These are phyloP conservation scores for Fulica atra DNA, from an alignment of 2,113 vertebrate species.

Conservation along the genomic window DNA sequence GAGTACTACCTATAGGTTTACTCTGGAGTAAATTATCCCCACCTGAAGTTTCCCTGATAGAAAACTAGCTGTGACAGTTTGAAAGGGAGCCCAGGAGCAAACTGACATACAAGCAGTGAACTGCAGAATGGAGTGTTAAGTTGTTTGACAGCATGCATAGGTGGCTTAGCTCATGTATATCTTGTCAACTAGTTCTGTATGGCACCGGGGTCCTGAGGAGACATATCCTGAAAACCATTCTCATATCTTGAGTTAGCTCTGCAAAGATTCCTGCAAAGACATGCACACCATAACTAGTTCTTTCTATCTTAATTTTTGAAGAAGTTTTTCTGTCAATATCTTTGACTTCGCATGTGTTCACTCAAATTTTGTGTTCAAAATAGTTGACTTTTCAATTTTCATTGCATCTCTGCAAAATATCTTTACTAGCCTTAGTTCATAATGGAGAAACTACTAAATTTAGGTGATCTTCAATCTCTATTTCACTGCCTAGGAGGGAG, in stretches of 20 bases:
- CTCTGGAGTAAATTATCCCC: background rate
- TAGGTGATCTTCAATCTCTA: background rate
- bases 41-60: background rate
- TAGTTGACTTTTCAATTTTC: background rate
- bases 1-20: background rate
- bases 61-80: slow-evolving; percentile 1
- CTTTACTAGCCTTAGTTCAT: background rate
- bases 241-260: background rate
- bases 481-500: background rate
- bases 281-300: accelerated
- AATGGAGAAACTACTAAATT: background rate
- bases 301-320: background rate
- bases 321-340: background rate
- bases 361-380: background rate
- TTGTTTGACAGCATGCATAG: slow-evolving; percentile 21
- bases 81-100: slow-evolving; percentile 26
- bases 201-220: background rate
- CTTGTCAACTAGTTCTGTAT: background rate
- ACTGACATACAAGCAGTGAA: background rate
- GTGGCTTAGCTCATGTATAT: background rate
- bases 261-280: background rate
- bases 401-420: background rate
- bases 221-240: background rate
- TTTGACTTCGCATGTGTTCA: background rate
- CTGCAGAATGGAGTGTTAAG: background rate